Base-by-base conservation (phyloP, 2,888 invertebrate genomes). In the Crioceris asparagi region DNA sequence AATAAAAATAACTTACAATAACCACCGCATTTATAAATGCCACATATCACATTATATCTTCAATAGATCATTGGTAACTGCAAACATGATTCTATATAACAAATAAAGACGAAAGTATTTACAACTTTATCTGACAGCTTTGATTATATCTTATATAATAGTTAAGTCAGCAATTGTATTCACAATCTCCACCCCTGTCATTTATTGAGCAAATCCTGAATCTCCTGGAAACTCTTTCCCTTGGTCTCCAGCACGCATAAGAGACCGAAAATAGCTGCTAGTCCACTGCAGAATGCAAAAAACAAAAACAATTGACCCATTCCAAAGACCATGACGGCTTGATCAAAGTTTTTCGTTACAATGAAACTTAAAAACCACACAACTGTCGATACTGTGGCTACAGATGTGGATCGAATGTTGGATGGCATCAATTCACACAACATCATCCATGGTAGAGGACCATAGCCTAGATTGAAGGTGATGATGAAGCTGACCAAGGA, bases 371-470 rank as follows among this genome's bases (percentile, higher is more conserved):
- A 61, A 0, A 68, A 50, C 85, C 87, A 87, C 51, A 84, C 87
- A 38, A 79, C 70, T 10, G 81, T 78, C 0, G 88, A 81, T 0
- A 83, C 82, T 2, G 86, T 68, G 0, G 84, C 77, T 0, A 83
- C 77, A 0, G 83, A 84, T n/a, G 74, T 66, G 0, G 82, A 75
- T 61, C 84, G 84, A 1, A 85, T 79, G 48, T 83, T 80, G 0
- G 79, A 66, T 16, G 90, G 79, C 60, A 91, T 80, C 61, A 88
- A 72, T 60, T 88, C 88, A 1, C 82, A 79, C 71, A 86, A 75
- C 17, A 87, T 75, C 0, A 84, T 79, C 87, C 87, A 87, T 0
- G 85, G 83, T 17, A 87, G 59, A 0, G 85, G 81, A 2, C 92
- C 86, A 41, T 79, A 75, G 1, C 77, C 85, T 53, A 78, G 67